Base-by-base conservation (phyloP, 2,113 vertebrate genomes). In the Tringa solitaria region DNA sequence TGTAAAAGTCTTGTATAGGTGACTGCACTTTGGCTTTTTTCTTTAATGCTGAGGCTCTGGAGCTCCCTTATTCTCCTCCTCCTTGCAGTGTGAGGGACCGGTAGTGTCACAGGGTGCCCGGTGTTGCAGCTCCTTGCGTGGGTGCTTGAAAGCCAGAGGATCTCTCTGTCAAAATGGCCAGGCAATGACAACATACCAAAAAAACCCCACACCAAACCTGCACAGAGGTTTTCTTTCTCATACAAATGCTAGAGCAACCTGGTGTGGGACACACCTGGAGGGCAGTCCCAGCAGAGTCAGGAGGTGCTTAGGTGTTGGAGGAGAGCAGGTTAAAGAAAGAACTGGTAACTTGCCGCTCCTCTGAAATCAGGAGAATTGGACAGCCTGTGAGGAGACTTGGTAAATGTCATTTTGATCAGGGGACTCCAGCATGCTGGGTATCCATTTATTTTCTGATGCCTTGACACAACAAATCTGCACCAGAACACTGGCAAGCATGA, bases 71-170 rank as follows among this genome's bases (percentile, higher is more conserved):
- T 19, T 67, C 39, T 57, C 26, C 51, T 57, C 32, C 32, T 23
- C 28, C 37, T 6, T 45, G 4, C 5, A 43, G 14, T 1, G 3
- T 10, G 50, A 46, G 63, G 53, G 35, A 12, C 53, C 1, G 5
- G 15, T 14, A 2, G 45, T 4, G 33, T 78, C 10, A 70, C n/a
- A 9, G 7, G 37, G 33, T 3, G 41, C 59, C 0, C 0, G 1
- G 41, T 13, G 41, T 33, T 67, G 46, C 20, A 18, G 56, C 79
- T 51, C 26, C 79, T 51, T 3, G 30, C 2, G 6, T 9, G 63
- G 54, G 46, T 3, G 56, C 56, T 59, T 59, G 21, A 18, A 35
- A 24, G 48, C 24, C 21, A 37, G 21, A 30, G 35, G 10, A 28
- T 5, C 8, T 64, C 50, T 35, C 0, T 64, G 60, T 39, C 41